Evolutionary conservation across 1,140 invertebrate species (phyloP), one percentile per base, ranked within the genome.

Genomic region (Parapsyche elsis): DNA sequence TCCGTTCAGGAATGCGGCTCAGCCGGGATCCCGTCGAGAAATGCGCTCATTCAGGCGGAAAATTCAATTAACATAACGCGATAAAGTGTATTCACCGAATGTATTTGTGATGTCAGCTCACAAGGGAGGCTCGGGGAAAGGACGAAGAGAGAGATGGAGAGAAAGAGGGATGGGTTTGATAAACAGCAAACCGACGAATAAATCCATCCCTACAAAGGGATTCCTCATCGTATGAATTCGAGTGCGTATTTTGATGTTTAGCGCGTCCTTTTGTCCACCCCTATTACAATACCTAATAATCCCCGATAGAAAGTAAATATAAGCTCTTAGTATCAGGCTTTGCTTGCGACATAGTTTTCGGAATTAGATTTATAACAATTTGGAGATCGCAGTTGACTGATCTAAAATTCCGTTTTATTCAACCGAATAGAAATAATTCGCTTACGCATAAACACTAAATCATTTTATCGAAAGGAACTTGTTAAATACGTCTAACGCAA

Each of bases 21-120:
- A 16, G 49, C 12, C 49, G 49, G 49, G 49, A 53, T 53, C 16
- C 49, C 49, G 12, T 53, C 49, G 71, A 75, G 71, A 75, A 75
- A 75, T 75, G 71, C 71, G 71, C 24, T 53, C 71, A 53, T 75
- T 75, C 71, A 75, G 38, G 24, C 71, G 71, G 71, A 75, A 75
- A 75, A 75, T 75, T 75, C 71, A 75, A 75, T 75, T 75, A 75
- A 75, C 71, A 75, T 75, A 75, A 75, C 71, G 71, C 71, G 71
- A 75, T 75, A 75, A 75, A 75, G 71, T 75, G 71, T 75, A 75
- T 75, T 75, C 71, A 75, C 71, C 71, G 38, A 75, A 75, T 75
- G 38, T 75, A 75, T 75, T 75, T 75, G 71, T 75, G 71, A 75
- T 75, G 71, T 75, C 71, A 53, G 71, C 71, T 75, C 71, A 10